Evolutionary conservation across 2,888 invertebrate species (phyloP).

Genomic region (Microchrysa polita): DNA sequence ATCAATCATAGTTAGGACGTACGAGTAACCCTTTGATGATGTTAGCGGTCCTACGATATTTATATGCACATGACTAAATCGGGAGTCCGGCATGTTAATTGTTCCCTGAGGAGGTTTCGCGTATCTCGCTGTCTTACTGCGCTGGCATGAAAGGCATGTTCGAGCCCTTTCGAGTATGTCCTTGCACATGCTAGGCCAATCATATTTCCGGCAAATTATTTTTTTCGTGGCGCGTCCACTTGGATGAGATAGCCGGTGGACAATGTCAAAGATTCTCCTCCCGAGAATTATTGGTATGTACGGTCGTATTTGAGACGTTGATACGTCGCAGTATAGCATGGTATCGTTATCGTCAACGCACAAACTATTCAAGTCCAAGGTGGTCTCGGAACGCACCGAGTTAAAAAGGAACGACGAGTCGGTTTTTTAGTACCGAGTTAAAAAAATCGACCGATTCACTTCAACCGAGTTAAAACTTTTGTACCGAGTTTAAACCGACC

Average conservation of each 20-base stretch:
- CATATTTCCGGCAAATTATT: neutral
- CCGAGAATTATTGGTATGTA: neutral
- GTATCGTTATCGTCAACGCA: no score
- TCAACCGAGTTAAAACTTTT: no score
- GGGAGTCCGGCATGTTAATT: neutral
- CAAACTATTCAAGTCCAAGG: no score
- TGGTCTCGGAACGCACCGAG: no score
- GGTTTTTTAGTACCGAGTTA: no score
- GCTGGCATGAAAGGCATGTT: neutral
- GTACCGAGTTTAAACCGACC: no score
- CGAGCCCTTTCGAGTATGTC: neutral
- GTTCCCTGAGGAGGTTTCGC: no score
- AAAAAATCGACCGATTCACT: no score
- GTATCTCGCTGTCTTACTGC: neutral
- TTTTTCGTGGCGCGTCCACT: neutral
- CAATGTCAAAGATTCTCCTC: neutral
- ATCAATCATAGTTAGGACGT: neutral
- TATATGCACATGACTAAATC: neutral
- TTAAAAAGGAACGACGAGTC: no score
- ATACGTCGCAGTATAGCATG: no score
- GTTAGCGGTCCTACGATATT: neutral
- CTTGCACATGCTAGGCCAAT: neutral
- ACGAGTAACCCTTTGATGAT: neutral
- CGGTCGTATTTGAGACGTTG: no score
- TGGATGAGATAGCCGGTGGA: neutral